Evolutionary conservation across 2,888 invertebrate species (phyloP), one percentile per base, ranked within the genome.

Genomic region (Andrena bucephala): DNA sequence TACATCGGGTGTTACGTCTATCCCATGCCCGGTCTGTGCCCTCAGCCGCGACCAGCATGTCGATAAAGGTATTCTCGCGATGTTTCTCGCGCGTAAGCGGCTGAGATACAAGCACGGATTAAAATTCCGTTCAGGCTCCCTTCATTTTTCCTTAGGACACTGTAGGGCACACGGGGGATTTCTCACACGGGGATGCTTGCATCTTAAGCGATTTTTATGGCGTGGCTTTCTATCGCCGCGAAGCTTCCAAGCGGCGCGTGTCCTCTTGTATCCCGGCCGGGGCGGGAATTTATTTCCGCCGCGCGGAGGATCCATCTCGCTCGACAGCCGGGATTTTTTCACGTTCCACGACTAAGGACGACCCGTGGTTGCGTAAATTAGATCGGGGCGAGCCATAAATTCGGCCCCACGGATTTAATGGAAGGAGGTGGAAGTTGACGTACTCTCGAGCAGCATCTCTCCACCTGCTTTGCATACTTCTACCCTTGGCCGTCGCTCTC

Each of bases 121-220:
- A 92, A 90, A 90, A 92, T 92, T 92, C 92, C 85, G 83, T 77
- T 69, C 81, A 85, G 84, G 90, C 87, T 87, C 80, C 87, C 83
- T 90, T 89, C 91, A 89, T 92, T 89, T 90, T 89, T 90, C 88
- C 75, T 6, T 16, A 60, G 52, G 48, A 48, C 69, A 79, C 70
- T 67, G 52, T 83, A 90, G 87, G 83, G 89, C 88, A 85, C 91
- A 83, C 88, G 73, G 77, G 90, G 91, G 91, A 92, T 87, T 87
- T 87, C 85, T 72, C 77, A 74, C 57, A 57, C 70, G 48, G 75
- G 59, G 70, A 59, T 81, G 80, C 86, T 86, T 89, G 91, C 91
- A 92, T 92, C 89, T 90, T 89, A 92, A 92, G 87, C 86, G 89
- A 89, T 90, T 88, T 90, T 89, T 89, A 87, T 87, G 85, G 83